These are phyloP conservation scores for Embidobia sp. DNA, from an alignment of 2,888 invertebrate species.

Conservation along the genomic window DNA sequence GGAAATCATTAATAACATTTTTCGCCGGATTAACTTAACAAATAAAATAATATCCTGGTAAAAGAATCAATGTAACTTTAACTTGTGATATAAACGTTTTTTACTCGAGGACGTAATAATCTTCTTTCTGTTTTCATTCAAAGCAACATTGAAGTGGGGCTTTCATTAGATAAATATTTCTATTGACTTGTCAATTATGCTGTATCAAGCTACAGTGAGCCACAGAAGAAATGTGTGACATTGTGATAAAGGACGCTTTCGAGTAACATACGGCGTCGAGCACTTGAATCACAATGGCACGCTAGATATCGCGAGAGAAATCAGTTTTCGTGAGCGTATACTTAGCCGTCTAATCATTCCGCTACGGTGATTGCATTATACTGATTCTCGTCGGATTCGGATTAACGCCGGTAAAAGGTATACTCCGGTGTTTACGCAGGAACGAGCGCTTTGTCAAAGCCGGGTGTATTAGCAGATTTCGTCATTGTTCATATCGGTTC, in stretches of 20 bases:
- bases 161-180: neutral
- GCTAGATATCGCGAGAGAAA: conserved; percentile 76
- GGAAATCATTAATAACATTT: too few species aligned
- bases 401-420: conserved; percentile 80
- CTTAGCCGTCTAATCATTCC: conserved; percentile 70
- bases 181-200: conserved; percentile 32
- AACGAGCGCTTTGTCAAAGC: conserved; percentile 74
- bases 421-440: conserved; percentile 75
- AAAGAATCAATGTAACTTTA: neutral
- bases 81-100: too few species aligned
- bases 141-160: neutral
- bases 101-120: too few species aligned
- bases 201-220: conserved; percentile 7
- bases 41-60: too few species aligned
- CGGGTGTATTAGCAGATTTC: conserved; percentile 78
- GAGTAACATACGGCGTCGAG: conserved; percentile 69
- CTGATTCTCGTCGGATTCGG: conserved; percentile 74
- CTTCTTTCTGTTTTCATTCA: neutral
- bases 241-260: conserved; percentile 31
- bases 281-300: conserved; percentile 66
- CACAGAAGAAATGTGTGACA: conserved; percentile 32
- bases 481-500: conserved; percentile 64
- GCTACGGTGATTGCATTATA: conserved; percentile 76
- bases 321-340: conserved; percentile 69
- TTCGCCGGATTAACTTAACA: too few species aligned